Conservation (phyloP, 2,113 vertebrate species). For the Hassar affinis region DNA sequence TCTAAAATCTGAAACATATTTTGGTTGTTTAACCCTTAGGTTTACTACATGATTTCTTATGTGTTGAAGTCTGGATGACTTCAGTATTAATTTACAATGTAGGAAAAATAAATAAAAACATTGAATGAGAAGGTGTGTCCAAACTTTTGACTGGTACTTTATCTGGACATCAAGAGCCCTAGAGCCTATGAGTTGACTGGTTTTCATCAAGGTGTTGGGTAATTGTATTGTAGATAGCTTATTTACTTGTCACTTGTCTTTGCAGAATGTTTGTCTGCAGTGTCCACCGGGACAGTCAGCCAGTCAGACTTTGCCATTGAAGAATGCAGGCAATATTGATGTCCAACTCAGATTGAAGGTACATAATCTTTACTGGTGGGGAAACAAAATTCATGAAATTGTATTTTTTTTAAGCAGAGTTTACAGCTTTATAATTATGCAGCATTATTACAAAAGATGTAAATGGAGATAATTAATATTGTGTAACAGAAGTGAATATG, state of each 20-base stretch:
- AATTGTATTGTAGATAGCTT: not conserved
- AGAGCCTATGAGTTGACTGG: not conserved
- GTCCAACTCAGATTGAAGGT: conserved; percentile 87
- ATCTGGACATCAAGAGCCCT: not conserved
- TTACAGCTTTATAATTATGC: not conserved
- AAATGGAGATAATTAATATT: conserved; percentile 12
- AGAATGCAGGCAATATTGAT: conserved; percentile 93
- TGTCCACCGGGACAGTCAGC: conserved; percentile 73
- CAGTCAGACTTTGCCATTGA: conserved; percentile 83
- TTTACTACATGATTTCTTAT: too few relatives aligned
- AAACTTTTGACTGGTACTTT: too few relatives aligned
- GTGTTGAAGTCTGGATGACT: too few relatives aligned
- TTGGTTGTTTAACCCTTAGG: too few relatives aligned
- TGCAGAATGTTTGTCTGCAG: conserved; percentile 80
- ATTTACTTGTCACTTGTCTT: conserved; percentile 40
- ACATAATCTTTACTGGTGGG: conserved; percentile 39
- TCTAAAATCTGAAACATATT: too few relatives aligned
- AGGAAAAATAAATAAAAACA: too few relatives aligned
- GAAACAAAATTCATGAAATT: not conserved
- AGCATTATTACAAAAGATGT: not conserved
- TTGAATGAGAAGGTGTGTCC: too few relatives aligned
- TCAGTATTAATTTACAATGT: too few relatives aligned
- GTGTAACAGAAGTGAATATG: not conserved
- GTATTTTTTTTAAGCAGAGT: not conserved
- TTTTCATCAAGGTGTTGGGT: not conserved